These are phyloP conservation scores for Sminthurinus signatus DNA, from an alignment of 1,140 invertebrate species.

Conservation along the genomic window DNA sequence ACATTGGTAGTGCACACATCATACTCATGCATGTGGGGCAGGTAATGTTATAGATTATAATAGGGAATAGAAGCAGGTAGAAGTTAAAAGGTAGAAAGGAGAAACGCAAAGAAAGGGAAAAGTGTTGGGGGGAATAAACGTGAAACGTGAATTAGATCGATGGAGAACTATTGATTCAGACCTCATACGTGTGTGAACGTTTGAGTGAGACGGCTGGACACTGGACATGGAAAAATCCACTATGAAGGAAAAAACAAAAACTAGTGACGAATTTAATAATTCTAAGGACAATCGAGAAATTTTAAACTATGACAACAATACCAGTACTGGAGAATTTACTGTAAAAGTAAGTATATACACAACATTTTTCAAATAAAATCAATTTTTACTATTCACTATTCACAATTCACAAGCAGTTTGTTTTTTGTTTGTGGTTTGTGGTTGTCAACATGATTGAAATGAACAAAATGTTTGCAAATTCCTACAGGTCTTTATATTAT, in stretches of 20 bases:
- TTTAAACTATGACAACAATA: conserved; percentile 30
- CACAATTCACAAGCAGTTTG: not conserved
- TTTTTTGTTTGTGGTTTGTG: not conserved
- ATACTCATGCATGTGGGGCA: no score
- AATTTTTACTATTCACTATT: no score
- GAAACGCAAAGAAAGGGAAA: no score
- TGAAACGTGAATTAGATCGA: conserved; percentile 1
- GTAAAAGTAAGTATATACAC: conserved; percentile 48
- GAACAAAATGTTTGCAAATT: not conserved
- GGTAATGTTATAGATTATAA: no score
- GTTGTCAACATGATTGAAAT: not conserved
- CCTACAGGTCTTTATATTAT: not conserved
- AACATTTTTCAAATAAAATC: no score
- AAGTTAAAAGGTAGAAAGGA: no score
- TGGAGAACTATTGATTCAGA: conserved; percentile 2
- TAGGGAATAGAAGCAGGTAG: no score
- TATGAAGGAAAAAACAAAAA: not conserved
- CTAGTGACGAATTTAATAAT: conserved; percentile 3
- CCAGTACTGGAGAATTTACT: conserved; percentile 44
- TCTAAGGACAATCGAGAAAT: conserved; percentile 8
- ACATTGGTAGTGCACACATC: no score
- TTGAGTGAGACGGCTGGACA: not conserved
- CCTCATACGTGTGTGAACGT: not conserved
- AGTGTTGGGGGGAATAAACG: no score
- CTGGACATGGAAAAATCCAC: conserved; percentile 9